phyloP scores from a whole-genome alignment of 1,140 invertebrate species.

The Protaetia brevitarsis region DNA sequence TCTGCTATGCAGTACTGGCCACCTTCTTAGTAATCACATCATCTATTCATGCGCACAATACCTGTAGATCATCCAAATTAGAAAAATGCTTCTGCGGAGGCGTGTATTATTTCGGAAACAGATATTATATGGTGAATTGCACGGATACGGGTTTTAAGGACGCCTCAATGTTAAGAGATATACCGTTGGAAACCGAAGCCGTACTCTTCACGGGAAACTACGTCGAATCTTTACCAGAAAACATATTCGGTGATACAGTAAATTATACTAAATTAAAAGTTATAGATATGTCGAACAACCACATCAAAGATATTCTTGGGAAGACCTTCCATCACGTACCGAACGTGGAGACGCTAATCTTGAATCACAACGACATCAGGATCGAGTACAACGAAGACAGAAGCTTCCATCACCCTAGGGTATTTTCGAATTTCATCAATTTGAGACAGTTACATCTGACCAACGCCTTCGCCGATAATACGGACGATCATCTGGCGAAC shows the following conservation, averaged over 20 bases:
- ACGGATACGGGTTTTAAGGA: constrained; percentile 62
- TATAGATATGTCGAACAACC: constrained; percentile 76
- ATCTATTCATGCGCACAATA: constrained; percentile 20
- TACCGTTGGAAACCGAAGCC: constrained; percentile 66
- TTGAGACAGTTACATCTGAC: constrained; percentile 71
- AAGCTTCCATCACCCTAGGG: constrained; percentile 65
- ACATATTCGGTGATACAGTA: constrained; percentile 65
- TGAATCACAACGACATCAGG: constrained; percentile 72
- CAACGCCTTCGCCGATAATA: constrained; percentile 70
- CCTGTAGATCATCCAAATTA: constrained; percentile 32
- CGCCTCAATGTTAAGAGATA: constrained; percentile 56
- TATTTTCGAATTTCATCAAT: constrained; percentile 77
- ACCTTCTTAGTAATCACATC: background rate
- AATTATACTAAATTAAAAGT: constrained; percentile 61
- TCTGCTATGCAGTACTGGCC: background rate
- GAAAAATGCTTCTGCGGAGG: constrained; percentile 55
- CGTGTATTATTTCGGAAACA: constrained; percentile 52
- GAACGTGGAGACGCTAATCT: constrained; percentile 66
- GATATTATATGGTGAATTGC: constrained; percentile 70
- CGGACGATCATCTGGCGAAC: constrained; percentile 58
- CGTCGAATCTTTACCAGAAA: constrained; percentile 63
- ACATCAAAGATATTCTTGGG: constrained; percentile 70
- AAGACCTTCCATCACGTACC: constrained; percentile 75
- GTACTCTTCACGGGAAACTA: constrained; percentile 74
- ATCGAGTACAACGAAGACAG: constrained; percentile 57